These are phyloP conservation scores for Quadroppia sp. DNA, from an alignment of 2,888 invertebrate species.

Conservation along the genomic window DNA sequence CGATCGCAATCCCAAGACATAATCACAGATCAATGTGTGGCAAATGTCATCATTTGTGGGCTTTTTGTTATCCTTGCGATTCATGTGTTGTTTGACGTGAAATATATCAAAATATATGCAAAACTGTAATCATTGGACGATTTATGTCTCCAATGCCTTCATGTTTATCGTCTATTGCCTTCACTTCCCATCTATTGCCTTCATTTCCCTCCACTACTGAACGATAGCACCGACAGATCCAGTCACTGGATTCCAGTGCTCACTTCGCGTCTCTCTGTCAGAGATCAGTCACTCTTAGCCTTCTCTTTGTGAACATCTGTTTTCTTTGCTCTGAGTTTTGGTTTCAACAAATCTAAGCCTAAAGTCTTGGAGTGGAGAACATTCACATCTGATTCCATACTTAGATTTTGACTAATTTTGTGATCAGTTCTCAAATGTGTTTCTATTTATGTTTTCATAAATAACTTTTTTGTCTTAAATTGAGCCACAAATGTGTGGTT, in stretches of 20 bases:
- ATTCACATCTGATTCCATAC: background rate
- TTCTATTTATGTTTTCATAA: slow-evolving; percentile 4
- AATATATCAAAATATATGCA: slow-evolving; percentile 13
- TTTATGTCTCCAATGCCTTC: background rate
- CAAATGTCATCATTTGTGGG: background rate
- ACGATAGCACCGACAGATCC: slow-evolving; percentile 2
- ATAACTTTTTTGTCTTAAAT: background rate
- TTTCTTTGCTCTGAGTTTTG: background rate
- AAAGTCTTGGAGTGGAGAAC: background rate
- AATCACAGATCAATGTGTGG: too few relatives aligned
- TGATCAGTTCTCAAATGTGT: background rate
- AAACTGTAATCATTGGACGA: slow-evolving; percentile 1
- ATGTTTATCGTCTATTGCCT: slow-evolving; percentile 2
- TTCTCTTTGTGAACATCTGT: slow-evolving; percentile 13
- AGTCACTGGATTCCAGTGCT: too few relatives aligned
- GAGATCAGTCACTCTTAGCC: background rate
- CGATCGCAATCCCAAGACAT: too few relatives aligned
- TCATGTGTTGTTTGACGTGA: background rate
- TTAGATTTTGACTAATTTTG: background rate
- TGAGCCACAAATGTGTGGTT: background rate
- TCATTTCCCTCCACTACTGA: background rate
- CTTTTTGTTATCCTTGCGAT: background rate
- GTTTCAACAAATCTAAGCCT: background rate
- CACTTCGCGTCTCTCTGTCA: background rate
- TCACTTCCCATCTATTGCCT: background rate